These are phyloP conservation scores for Rotaria socialis DNA, from an alignment of 2,888 invertebrate genomes.

Conservation along the genomic window DNA sequence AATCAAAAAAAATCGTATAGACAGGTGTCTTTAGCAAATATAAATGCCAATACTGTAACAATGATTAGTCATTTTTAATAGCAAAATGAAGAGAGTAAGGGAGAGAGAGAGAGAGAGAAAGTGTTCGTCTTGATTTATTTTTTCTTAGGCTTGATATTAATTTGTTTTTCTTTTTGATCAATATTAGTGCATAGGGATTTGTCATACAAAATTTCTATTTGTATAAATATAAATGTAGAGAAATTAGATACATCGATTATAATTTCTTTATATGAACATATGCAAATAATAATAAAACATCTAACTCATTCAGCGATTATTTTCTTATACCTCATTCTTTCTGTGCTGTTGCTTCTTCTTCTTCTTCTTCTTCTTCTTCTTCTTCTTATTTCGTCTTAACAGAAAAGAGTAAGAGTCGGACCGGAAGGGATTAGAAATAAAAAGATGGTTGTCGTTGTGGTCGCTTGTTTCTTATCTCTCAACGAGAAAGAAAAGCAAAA, in stretches of 20 bases:
- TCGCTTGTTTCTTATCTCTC: too few relatives aligned
- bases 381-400: too few relatives aligned
- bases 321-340: too few relatives aligned
- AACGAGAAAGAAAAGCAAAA: too few relatives aligned
- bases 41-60: not conserved
- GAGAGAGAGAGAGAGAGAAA: not conserved
- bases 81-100: not conserved
- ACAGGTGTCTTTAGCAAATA: conserved; percentile 1
- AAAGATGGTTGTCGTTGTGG: too few relatives aligned
- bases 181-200: not conserved
- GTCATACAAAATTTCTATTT: not conserved
- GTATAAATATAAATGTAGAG: not conserved
- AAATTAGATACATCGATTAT: not conserved
- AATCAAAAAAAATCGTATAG: not conserved
- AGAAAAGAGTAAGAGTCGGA: too few relatives aligned
- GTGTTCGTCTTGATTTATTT: not conserved
- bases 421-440: too few relatives aligned
- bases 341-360: too few relatives aligned
- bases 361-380: too few relatives aligned
- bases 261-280: not conserved
- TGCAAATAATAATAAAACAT: too few relatives aligned
- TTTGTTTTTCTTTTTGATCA: not conserved
- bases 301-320: too few relatives aligned
- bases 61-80: conserved; percentile 1
- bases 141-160: not conserved